Conservation (phyloP, 2,797 vertebrate species). For the Strix occidentalis region DNA sequence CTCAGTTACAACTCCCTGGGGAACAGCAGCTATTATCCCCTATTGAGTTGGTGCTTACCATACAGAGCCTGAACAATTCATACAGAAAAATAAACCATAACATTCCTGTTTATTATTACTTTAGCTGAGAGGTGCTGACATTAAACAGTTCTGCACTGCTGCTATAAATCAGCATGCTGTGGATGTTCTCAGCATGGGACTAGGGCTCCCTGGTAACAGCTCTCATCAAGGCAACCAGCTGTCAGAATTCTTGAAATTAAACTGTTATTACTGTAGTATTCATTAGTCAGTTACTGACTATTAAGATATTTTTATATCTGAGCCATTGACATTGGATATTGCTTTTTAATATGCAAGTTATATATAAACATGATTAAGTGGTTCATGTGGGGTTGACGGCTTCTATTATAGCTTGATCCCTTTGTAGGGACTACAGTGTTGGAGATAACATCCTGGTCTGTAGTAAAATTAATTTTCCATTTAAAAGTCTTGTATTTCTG, state of each 20-base stretch:
- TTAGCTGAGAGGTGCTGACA: constrained; percentile 83
- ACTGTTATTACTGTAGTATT: constrained; percentile 81
- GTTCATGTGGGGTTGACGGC: constrained; percentile 31
- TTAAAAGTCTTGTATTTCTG: constrained; percentile 41
- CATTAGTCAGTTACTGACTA: constrained; percentile 81
- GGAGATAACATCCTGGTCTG: background rate
- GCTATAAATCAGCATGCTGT: constrained; percentile 82
- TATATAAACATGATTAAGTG: constrained; percentile 75
- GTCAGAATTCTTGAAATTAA: constrained; percentile 84
- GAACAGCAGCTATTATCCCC: constrained; percentile 77
- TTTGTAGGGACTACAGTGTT: constrained; percentile 3
- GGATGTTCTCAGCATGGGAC: constrained; percentile 80
- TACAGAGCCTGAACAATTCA: constrained; percentile 81
- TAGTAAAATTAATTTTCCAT: constrained; percentile 40
- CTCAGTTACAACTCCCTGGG: constrained; percentile 73
- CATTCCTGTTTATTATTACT: constrained; percentile 84
- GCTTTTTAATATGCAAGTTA: constrained; percentile 77
- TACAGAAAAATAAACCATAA: constrained; percentile 84
- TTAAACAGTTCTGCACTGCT: constrained; percentile 82
- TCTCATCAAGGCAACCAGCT: constrained; percentile 81
- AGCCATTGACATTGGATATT: constrained; percentile 74
- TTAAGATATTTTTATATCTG: constrained; percentile 81
- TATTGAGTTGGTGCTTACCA: constrained; percentile 79
- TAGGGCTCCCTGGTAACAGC: constrained; percentile 79
- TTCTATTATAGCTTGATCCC: constrained; percentile 37